Percentiles rank a stretch among this genome's conserved stretches.
phyloP scores from a whole-genome alignment of 2,888 invertebrate genomes.

The Clanis bilineata region DNA sequence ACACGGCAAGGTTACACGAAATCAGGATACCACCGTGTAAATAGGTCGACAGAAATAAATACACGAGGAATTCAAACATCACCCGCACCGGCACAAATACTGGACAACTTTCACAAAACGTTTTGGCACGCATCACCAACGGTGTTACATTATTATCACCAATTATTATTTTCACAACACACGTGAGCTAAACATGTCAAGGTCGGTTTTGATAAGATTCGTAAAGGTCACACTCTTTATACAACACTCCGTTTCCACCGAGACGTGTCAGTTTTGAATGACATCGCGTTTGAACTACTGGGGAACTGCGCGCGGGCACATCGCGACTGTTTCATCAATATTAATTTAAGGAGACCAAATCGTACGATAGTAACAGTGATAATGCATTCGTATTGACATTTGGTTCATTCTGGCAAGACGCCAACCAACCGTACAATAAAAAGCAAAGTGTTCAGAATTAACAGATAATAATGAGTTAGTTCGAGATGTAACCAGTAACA shows the following conservation, averaged over 20 bases:
- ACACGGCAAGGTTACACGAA: slow-evolving; percentile 20
- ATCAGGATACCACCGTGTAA: slow-evolving; percentile 26
- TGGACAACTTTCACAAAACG: slow-evolving; percentile 47
- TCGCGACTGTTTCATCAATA: slow-evolving; percentile 13
- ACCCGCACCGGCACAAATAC: slow-evolving; percentile 36
- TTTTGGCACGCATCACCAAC: slow-evolving; percentile 55
- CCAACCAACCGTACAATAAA: slow-evolving; percentile 71
- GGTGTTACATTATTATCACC: slow-evolving; percentile 41
- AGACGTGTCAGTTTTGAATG: background rate
- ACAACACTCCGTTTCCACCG: background rate
- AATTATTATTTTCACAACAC: slow-evolving; percentile 47
- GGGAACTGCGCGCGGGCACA: no score
- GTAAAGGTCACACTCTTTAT: background rate
- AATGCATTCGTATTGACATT: slow-evolving; percentile 79
- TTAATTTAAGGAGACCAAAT: slow-evolving; percentile 37
- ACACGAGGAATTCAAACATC: slow-evolving; percentile 39
- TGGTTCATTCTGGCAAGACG: slow-evolving; percentile 62
- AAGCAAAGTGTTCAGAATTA: slow-evolving; percentile 63
- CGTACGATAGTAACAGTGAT: slow-evolving; percentile 56
- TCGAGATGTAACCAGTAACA: slow-evolving; percentile 52
- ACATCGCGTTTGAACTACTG: no score
- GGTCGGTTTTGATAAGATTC: slow-evolving; percentile 31
- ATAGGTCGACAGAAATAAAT: slow-evolving; percentile 39
- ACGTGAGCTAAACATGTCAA: slow-evolving; percentile 62
- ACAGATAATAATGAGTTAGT: slow-evolving; percentile 55